A percentile compares a stretch with the other conserved stretches of the same genome.
Conservation (phyloP, 1,140 invertebrate species). For the Rhopalosiphum padi region DNA sequence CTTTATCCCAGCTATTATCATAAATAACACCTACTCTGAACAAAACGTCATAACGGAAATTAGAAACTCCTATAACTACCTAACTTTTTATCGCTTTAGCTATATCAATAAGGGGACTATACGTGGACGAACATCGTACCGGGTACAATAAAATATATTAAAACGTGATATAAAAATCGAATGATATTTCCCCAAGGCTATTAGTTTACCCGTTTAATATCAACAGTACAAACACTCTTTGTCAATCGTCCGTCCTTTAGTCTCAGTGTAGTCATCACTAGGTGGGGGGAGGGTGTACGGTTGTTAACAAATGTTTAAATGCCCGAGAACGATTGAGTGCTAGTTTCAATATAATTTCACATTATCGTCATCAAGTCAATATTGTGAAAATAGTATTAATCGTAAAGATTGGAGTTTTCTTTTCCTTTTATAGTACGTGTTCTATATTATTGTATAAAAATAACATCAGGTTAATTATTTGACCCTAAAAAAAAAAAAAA, state of each 20-base stretch:
- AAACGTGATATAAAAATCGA: constrained; percentile 23
- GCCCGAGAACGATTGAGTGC: background rate
- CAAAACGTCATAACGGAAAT: constrained; percentile 29
- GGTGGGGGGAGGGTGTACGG: background rate
- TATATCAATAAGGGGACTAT: background rate
- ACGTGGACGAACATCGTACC: background rate
- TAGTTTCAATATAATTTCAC: background rate
- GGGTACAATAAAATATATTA: background rate
- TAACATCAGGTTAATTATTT: background rate
- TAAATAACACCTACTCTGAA: constrained; percentile 36
- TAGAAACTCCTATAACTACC: constrained; percentile 47
- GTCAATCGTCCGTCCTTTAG: background rate
- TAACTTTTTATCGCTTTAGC: constrained; percentile 26
- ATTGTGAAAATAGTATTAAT: background rate
- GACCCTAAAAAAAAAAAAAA: background rate
- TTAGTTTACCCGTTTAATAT: background rate
- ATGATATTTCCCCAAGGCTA: background rate
- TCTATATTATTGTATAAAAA: background rate
- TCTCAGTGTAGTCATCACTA: background rate
- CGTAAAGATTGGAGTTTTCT: background rate
- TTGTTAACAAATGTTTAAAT: background rate
- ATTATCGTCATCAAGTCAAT: background rate
- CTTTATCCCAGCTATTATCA: background rate
- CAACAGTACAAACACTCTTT: background rate
- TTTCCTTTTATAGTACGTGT: background rate